phyloP scores from a whole-genome alignment of 1,140 invertebrate species.

The Drosophila gunungcola region DNA sequence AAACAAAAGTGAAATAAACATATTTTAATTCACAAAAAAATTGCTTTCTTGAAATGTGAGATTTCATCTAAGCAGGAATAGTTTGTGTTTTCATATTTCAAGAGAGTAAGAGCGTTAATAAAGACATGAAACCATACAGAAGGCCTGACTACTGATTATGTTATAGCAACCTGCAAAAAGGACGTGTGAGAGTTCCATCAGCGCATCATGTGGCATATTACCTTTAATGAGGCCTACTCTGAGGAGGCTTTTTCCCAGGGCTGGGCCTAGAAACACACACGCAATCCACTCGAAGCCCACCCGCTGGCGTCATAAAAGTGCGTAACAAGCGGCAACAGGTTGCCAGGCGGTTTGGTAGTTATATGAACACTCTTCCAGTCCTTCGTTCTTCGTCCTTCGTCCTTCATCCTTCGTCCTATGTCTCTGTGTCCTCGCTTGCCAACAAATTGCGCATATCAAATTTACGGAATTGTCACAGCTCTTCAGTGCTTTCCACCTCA shows the following conservation, averaged over 20 bases:
- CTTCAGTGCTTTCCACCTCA: slow-evolving; percentile 19
- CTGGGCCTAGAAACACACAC: slow-evolving; percentile 23
- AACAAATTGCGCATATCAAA: slow-evolving; percentile 83
- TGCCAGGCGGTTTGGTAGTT: slow-evolving; percentile 47
- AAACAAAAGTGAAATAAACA: slow-evolving; percentile 15
- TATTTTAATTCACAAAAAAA: slow-evolving; percentile 13
- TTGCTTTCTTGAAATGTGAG: not conserved
- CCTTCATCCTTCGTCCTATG: slow-evolving; percentile 3
- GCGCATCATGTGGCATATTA: slow-evolving; percentile 61
- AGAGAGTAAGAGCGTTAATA: too few species aligned
- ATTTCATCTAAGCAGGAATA: not conserved
- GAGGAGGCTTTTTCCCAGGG: slow-evolving; percentile 18
- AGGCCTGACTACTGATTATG: slow-evolving; percentile 46
- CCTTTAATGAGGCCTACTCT: slow-evolving; percentile 60
- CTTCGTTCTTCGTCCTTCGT: slow-evolving; percentile 1
- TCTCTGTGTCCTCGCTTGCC: slow-evolving; percentile 50
- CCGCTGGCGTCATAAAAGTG: slow-evolving; percentile 63
- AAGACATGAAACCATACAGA: too few species aligned
- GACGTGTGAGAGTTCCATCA: slow-evolving; percentile 31
- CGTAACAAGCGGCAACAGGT: slow-evolving; percentile 73
- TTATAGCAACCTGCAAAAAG: slow-evolving; percentile 38
- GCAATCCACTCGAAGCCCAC: slow-evolving; percentile 39
- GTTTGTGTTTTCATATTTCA: too few species aligned
- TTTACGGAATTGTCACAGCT: slow-evolving; percentile 73
- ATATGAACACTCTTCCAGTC: slow-evolving; percentile 10